Base-by-base conservation (phyloP, 2,113 vertebrate species). In the Bufo gargarizans region DNA sequence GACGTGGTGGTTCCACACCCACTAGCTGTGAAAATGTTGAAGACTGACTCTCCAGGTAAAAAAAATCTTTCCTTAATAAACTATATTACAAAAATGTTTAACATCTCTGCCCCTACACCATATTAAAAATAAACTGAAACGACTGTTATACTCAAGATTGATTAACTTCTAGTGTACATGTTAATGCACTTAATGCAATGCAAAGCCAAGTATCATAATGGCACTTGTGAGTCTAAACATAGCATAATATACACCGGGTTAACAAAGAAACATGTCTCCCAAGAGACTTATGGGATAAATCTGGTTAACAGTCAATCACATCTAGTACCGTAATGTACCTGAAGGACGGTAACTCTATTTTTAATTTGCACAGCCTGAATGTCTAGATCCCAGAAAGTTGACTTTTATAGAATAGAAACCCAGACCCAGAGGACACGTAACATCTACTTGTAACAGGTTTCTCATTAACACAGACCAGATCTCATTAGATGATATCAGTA, bases 401-500 rank as follows among this genome's bases (percentile, higher is more conserved):
- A 47, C 33, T 61, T 86, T 78, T 53, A 63, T 61, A 53, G 74
- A 78, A 78, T 59, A 86, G 74, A 11, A 47, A n/a, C 13, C 10
- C 13, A 55, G 56, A 59, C 85, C 85, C 85, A 78, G 74, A 86
- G 85, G 85, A 86, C 72, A 65, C 19, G 20, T 7, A 61, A 49
- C 72, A 49, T 47, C 56, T 78, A 77, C 85, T 63, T 86, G 56
- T 65, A 58, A 61, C 33, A 86, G 74, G 74, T 74, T 78, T 65
- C 78, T 88, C 77, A 88, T 82, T 82, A 81, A 71, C 65, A 82
- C 19, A 77, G 77, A 82, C 69, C 19, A 81, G 33, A 82, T 71
- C 86, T 82, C 78, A 88, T 86, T 78, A 86, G 45, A 61, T 86
- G 85, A 78, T 80, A 63, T 22, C 76, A 79, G 77, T 7, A 67